Conservation (phyloP, 2,797 vertebrate species). For the Neosilurus mollespiculum region DNA sequence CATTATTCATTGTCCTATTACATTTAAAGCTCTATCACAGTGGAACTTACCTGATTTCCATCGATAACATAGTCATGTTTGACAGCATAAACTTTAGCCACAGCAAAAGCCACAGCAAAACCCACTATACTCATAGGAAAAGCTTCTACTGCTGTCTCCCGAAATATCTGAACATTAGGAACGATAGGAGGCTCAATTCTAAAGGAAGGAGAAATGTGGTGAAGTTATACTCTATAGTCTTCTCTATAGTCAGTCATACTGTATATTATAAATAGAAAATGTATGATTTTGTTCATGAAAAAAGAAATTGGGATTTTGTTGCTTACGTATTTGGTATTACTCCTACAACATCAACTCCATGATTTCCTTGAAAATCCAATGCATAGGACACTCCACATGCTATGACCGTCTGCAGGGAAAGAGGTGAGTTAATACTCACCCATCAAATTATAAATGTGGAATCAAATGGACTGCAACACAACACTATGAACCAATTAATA, state of each 20-base stretch:
- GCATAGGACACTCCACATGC: slow-evolving; percentile 86
- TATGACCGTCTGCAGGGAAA: slow-evolving; percentile 81
- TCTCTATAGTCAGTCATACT: neutral
- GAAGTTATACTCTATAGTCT: neutral
- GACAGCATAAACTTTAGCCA: slow-evolving; percentile 90
- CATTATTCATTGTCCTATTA: neutral
- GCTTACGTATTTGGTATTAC: slow-evolving; percentile 83
- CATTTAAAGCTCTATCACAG: neutral
- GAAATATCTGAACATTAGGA: slow-evolving; percentile 74
- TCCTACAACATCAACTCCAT: slow-evolving; percentile 79
- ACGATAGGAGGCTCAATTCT: slow-evolving; percentile 82
- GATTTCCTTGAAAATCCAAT: slow-evolving; percentile 76
- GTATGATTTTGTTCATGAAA: neutral
- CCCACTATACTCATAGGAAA: slow-evolving; percentile 88
- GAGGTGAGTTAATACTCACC: neutral
- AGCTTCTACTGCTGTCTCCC: slow-evolving; percentile 74
- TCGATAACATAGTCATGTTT: slow-evolving; percentile 91
- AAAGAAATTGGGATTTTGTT: neutral
- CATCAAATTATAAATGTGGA: neutral
- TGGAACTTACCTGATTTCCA: slow-evolving; percentile 83
- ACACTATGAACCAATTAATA: neutral
- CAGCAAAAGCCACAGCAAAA: slow-evolving; percentile 90
- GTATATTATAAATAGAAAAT: no score
- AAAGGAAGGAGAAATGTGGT: neutral
- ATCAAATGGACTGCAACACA: neutral